phyloP scores from a whole-genome alignment of 2,888 invertebrate species.

The Hydroisotoma schaefferi region DNA sequence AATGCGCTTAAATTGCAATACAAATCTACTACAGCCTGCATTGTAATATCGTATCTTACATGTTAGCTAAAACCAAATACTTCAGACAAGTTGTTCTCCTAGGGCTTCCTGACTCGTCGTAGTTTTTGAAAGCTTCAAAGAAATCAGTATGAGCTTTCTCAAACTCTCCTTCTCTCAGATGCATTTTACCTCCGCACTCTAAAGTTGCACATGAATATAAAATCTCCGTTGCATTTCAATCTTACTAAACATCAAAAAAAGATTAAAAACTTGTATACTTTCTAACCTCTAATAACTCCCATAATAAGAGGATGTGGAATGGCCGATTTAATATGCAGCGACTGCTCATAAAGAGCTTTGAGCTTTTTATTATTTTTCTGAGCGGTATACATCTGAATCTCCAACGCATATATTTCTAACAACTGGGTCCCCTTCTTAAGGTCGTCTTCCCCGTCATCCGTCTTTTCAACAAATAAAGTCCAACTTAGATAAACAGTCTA shows the following conservation, averaged over 20 bases:
- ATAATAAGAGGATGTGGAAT: constrained; percentile 99
- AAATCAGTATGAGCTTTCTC: constrained; percentile 99
- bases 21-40: not conserved
- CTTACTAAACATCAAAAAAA: not conserved
- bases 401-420: constrained; percentile 95
- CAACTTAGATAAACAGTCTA: not conserved
- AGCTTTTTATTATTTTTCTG: constrained; percentile 99
- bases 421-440: constrained; percentile 96
- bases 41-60: constrained; percentile 64
- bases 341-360: constrained; percentile 94
- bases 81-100: constrained; percentile 95
- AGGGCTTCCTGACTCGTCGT: constrained; percentile 97
- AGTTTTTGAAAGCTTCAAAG: constrained; percentile 99
- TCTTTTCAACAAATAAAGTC: too few relatives aligned
- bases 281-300: constrained; percentile 91
- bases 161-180: constrained; percentile 95
- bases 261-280: constrained; percentile 5
- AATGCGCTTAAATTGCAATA: not conserved
- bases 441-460: constrained; percentile 96
- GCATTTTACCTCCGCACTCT: constrained; percentile 99
- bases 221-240: not conserved
- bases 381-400: constrained; percentile 99
- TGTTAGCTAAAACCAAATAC: constrained; percentile 96
- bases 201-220: constrained; percentile 14
- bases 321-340: constrained; percentile 96